Conservation (phyloP, 2,888 invertebrate genomes). For the Parnassius mnemosyne region DNA sequence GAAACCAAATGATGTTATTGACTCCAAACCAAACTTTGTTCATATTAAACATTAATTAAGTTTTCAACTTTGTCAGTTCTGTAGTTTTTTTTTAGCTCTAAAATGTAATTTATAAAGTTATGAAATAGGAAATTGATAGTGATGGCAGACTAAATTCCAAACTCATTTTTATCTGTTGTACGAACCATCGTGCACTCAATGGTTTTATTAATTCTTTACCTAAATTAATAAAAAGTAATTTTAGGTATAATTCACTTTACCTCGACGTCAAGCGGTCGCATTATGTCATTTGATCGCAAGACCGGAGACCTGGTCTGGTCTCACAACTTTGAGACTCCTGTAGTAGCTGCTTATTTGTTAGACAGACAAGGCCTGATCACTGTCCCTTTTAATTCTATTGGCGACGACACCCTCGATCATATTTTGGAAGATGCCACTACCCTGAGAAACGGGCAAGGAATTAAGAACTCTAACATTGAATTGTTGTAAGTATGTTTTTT, state of each 20-base stretch:
- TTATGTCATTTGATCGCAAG: conserved; percentile 91
- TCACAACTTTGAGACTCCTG: conserved; percentile 91
- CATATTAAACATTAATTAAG: no score
- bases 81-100: no score
- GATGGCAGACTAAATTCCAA: no score
- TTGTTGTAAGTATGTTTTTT: conserved; percentile 75
- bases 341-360: conserved; percentile 92
- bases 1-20: no score
- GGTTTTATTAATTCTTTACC: no score
- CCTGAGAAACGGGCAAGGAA: conserved; percentile 78
- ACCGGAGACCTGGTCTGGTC: conserved; percentile 94
- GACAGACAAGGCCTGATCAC: conserved; percentile 88
- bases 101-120: no score
- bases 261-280: conserved; percentile 92
- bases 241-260: conserved; percentile 93
- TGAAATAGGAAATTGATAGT: no score
- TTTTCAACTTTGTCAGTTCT: no score
- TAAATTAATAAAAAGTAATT: conserved; percentile 22
- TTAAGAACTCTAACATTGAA: conserved; percentile 81
- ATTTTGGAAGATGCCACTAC: conserved; percentile 81
- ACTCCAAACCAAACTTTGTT: no score
- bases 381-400: conserved; percentile 93
- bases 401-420: conserved; percentile 90
- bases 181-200: no score
- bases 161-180: no score